These are phyloP conservation scores for Falco biarmicus DNA, from an alignment of 2,797 vertebrate species.

Conservation along the genomic window DNA sequence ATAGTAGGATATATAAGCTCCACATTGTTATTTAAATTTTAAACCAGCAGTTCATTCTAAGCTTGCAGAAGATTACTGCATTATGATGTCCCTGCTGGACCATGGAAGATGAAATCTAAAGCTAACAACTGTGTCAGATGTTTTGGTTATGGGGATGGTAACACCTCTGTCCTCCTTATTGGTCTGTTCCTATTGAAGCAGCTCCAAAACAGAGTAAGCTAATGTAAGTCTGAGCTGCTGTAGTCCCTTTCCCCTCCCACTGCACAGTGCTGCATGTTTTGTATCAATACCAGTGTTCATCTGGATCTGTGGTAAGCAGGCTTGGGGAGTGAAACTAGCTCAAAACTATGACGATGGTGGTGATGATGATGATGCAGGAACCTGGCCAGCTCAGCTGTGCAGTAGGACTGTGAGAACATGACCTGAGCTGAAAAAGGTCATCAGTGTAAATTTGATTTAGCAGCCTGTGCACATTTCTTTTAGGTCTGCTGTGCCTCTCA, in stretches of 20 bases:
- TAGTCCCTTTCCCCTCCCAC: not conserved
- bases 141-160: not conserved
- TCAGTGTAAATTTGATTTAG: not conserved
- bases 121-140: not conserved
- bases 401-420: not conserved
- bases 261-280: not conserved
- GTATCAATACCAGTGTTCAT: not conserved
- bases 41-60: not conserved
- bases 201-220: not conserved
- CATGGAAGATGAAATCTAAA: not conserved
- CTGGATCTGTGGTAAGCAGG: not conserved
- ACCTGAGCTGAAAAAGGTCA: not conserved
- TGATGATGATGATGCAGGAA: not conserved
- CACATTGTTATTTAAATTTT: slow-evolving; percentile 24
- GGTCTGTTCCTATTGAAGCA: not conserved
- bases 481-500: not conserved
- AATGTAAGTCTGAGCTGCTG: not conserved
- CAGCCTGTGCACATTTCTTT: not conserved
- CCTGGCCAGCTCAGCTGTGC: not conserved
- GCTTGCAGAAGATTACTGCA: not conserved
- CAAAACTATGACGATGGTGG: not conserved
- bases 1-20: not conserved
- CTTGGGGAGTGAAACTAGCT: not conserved
- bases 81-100: not conserved
- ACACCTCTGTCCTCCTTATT: not conserved